phyloP scores from a whole-genome alignment of 2,888 invertebrate species.

The Harpagoxenus sublaevis region DNA sequence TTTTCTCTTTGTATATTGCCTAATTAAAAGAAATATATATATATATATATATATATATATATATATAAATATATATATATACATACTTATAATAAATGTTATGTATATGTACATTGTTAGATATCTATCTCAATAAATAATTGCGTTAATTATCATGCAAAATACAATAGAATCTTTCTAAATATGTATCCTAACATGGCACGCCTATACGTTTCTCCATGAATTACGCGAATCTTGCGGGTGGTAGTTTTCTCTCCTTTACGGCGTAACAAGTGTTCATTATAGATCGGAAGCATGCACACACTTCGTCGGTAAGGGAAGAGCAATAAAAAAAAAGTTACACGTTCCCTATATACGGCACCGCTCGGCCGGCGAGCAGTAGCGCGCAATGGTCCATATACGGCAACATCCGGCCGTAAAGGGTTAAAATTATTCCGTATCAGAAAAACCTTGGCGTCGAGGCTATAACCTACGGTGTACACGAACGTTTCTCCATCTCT shows the following conservation, averaged over 20 bases:
- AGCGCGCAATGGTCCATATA: slow-evolving; percentile 49
- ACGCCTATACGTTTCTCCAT: neutral
- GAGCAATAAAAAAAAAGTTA: slow-evolving; percentile 41
- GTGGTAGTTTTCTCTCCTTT: slow-evolving; percentile 48
- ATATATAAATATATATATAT: neutral
- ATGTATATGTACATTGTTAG: neutral
- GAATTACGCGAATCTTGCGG: slow-evolving; percentile 26
- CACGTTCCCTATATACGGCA: slow-evolving; percentile 39
- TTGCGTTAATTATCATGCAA: neutral
- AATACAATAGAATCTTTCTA: neutral
- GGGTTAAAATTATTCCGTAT: slow-evolving; percentile 48
- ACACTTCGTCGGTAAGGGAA: slow-evolving; percentile 9
- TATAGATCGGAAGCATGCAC: slow-evolving; percentile 45
- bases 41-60: neutral
- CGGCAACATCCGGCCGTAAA: slow-evolving; percentile 49
- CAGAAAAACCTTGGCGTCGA: slow-evolving; percentile 40
- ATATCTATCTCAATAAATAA: slow-evolving; percentile 14
- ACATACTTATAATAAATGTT: neutral
- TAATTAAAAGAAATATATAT: neutral
- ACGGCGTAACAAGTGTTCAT: slow-evolving; percentile 49
- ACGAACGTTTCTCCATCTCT: neutral
- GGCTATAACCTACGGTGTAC: slow-evolving; percentile 3
- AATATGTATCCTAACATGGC: neutral
- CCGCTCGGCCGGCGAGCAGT: slow-evolving; percentile 36
- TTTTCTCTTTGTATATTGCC: neutral